A percentile compares a stretch with the other conserved stretches of the same genome.
These are phyloP conservation scores for Platerodrilus igneus DNA, from an alignment of 2,888 invertebrate genomes.

Conservation along the genomic window DNA sequence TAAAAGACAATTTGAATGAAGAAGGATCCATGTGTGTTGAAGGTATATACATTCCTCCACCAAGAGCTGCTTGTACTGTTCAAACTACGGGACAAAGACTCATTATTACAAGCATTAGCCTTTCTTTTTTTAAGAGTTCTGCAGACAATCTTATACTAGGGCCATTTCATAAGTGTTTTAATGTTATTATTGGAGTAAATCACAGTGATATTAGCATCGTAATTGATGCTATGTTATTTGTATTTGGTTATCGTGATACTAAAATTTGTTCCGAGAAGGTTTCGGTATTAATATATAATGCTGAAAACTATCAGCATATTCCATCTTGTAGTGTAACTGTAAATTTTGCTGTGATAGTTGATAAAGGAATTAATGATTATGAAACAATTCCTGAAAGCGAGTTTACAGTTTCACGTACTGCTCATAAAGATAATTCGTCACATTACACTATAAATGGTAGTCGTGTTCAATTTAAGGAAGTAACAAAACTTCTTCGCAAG, in stretches of 20 bases:
- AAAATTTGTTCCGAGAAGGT: slow-evolving; percentile 96
- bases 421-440: slow-evolving; percentile 75
- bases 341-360: slow-evolving; percentile 78
- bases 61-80: slow-evolving; percentile 64
- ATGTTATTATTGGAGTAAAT: slow-evolving; percentile 96
- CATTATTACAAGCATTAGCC: slow-evolving; percentile 86
- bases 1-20: slow-evolving; percentile 47
- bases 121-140: slow-evolving; percentile 96
- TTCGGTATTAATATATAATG: slow-evolving; percentile 88
- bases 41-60: slow-evolving; percentile 80
- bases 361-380: slow-evolving; percentile 67
- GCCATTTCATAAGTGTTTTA: slow-evolving; percentile 96
- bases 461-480: slow-evolving; percentile 81
- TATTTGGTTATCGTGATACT: slow-evolving; percentile 93
- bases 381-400: slow-evolving; percentile 73
- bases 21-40: slow-evolving; percentile 71
- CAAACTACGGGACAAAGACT: slow-evolving; percentile 77
- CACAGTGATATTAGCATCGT: slow-evolving; percentile 99
- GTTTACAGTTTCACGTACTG: slow-evolving; percentile 82
- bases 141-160: slow-evolving; percentile 79
- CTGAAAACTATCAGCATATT: slow-evolving; percentile 70
- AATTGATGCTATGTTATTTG: slow-evolving; percentile 98
- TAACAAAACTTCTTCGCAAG: slow-evolving; percentile 67
- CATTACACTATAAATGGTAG: slow-evolving; percentile 70
- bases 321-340: slow-evolving; percentile 81